phyloP scores from a whole-genome alignment of 1,140 invertebrate species.

The Elymnias hypermnestra region DNA sequence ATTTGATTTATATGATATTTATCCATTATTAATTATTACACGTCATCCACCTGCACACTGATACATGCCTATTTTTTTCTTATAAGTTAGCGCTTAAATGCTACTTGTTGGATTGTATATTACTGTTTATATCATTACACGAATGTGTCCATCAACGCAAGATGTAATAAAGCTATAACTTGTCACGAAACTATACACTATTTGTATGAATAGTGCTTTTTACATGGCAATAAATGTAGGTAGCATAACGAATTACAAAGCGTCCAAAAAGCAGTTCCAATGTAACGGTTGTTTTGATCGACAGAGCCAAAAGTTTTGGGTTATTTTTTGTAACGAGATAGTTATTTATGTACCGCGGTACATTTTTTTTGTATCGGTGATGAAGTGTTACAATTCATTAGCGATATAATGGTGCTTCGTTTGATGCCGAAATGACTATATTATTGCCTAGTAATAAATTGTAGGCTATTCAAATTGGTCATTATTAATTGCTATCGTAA shows the following conservation, averaged over 20 bases:
- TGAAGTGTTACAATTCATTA: constrained; percentile 22
- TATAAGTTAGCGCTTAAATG: no score
- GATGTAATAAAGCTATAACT: no score
- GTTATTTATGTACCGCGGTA: constrained; percentile 28
- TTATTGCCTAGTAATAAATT: constrained; percentile 13
- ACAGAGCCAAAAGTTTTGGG: constrained; percentile 11
- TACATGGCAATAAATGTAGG: constrained; percentile 27
- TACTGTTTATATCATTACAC: no score
- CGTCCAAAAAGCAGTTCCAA: constrained; percentile 35
- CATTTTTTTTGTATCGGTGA: constrained; percentile 31
- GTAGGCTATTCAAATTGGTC: constrained; percentile 1
- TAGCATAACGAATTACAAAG: constrained; percentile 42
- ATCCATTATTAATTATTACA: no score
- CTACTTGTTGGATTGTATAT: no score
- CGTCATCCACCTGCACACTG: no score
- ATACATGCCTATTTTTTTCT: no score
- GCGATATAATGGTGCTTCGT: constrained; percentile 5
- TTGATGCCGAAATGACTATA: constrained; percentile 13
- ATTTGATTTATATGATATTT: no score
- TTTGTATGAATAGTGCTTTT: background rate
- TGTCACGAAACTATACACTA: constrained; percentile 17
- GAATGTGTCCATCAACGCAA: no score
- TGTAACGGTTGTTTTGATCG: constrained; percentile 26
- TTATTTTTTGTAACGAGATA: constrained; percentile 19
- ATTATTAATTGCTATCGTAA: constrained; percentile 2